phyloP scores from a whole-genome alignment of 2,113 vertebrate genomes.

The Semnornis frantzii region DNA sequence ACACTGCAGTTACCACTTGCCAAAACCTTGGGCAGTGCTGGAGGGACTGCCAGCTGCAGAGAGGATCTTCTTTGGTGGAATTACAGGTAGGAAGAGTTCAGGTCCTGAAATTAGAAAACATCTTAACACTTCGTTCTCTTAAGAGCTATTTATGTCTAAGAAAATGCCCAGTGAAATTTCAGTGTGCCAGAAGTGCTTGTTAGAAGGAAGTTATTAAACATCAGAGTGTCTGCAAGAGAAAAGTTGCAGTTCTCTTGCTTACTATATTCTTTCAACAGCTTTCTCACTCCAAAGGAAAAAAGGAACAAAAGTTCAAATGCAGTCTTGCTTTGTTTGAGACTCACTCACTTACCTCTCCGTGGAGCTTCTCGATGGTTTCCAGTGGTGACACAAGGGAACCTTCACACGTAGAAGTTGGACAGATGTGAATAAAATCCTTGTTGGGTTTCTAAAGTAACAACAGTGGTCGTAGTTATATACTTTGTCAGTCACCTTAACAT shows the following conservation, averaged over 20 bases:
- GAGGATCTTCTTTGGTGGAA: background rate
- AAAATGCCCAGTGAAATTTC: background rate
- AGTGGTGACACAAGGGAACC: background rate
- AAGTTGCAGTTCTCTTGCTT: background rate
- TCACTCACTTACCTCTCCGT: background rate
- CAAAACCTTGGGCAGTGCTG: background rate
- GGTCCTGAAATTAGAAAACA: background rate
- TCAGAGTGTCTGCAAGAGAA: background rate
- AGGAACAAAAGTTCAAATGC: background rate
- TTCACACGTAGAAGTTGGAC: background rate
- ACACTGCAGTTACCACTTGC: background rate
- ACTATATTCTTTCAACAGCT: background rate
- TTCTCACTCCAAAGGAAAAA: background rate
- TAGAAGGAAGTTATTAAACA: constrained; percentile 26
- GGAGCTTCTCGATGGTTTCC: background rate
- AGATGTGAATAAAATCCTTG: constrained; percentile 18
- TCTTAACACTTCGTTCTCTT: background rate
- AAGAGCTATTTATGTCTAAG: background rate
- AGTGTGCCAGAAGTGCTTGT: background rate
- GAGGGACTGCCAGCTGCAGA: background rate
- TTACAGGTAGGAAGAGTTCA: background rate
- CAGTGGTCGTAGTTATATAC: constrained; percentile 6
- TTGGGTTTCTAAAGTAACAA: constrained; percentile 13
- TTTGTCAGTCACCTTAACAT: constrained; percentile 33
- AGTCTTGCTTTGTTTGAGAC: background rate